A percentile compares a stretch with the other conserved stretches of the same genome.
phyloP scores from a whole-genome alignment of 2,797 vertebrate genomes.

The Rhabdomys pumilio region DNA sequence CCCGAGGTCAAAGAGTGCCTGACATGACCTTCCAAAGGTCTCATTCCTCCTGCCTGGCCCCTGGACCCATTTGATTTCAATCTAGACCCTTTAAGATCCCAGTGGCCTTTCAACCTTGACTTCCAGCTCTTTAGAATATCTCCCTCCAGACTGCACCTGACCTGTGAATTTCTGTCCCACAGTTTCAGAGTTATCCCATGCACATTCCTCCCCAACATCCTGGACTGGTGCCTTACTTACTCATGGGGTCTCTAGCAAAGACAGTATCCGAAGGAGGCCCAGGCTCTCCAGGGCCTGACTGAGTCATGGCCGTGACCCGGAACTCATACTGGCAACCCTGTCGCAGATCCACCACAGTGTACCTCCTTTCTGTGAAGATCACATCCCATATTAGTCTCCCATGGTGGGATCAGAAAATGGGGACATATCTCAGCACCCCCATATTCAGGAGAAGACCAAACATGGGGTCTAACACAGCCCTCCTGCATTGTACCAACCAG shows the following conservation, averaged over 20 bases:
- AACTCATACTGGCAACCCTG: conserved; percentile 94
- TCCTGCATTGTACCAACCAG: rapidly evolving
- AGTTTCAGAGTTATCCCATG: background rate
- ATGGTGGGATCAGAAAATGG: rapidly evolving
- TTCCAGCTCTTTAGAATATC: background rate
- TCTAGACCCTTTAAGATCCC: background rate
- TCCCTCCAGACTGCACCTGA: background rate
- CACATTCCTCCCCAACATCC: background rate
- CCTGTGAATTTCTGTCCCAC: background rate
- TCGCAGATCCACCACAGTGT: conserved; percentile 89
- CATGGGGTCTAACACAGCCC: background rate
- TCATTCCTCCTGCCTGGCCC: background rate
- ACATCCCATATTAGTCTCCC: background rate
- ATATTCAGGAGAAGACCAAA: background rate
- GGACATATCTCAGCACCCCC: background rate
- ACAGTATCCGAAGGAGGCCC: conserved; percentile 91
- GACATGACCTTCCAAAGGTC: background rate
- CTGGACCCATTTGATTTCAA: background rate
- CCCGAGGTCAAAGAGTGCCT: no score
- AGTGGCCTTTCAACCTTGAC: background rate
- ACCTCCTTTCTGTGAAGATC: conserved; percentile 87
- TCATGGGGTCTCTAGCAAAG: conserved; percentile 90
- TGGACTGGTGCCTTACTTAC: conserved; percentile 87
- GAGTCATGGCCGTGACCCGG: conserved; percentile 92
- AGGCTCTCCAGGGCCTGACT: conserved; percentile 91